Percentiles rank a stretch among this genome's conserved stretches.
Conservation (phyloP, 2,888 invertebrate species). For the Maniola hyperantus region DNA sequence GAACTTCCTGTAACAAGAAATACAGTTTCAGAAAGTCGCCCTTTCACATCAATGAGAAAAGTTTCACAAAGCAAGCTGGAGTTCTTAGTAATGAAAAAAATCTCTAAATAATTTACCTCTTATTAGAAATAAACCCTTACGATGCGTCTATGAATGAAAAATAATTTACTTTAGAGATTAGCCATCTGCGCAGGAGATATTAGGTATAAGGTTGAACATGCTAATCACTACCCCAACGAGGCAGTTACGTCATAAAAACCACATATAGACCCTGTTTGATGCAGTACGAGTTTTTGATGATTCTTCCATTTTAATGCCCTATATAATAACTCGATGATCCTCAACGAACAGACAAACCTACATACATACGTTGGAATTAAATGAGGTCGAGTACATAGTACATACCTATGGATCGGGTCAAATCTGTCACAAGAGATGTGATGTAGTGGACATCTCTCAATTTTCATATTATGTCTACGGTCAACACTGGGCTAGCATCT, state of each 20-base stretch:
- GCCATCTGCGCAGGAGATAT: too few species aligned
- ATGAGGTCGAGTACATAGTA: conserved; percentile 4
- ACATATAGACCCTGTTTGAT: too few species aligned
- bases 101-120: not conserved
- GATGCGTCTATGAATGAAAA: too few species aligned
- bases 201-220: too few species aligned
- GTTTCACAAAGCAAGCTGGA: conserved; percentile 48
- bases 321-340: not conserved
- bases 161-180: too few species aligned
- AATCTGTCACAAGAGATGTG: conserved; percentile 9
- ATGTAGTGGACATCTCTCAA: conserved; percentile 9
- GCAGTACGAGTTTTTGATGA: not conserved
- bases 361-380: not conserved
- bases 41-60: conserved; percentile 49
- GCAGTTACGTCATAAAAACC: too few species aligned
- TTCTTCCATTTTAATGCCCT: not conserved
- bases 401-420: too few species aligned
- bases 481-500: not conserved
- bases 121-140: not conserved
- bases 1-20: conserved; percentile 34
- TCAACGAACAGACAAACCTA: not conserved
- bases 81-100: conserved; percentile 36
- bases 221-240: too few species aligned
- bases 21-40: conserved; percentile 30
- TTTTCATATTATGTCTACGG: conserved; percentile 1